phyloP scores from a whole-genome alignment of 2,888 invertebrate species.

The Dynastes tityus region DNA sequence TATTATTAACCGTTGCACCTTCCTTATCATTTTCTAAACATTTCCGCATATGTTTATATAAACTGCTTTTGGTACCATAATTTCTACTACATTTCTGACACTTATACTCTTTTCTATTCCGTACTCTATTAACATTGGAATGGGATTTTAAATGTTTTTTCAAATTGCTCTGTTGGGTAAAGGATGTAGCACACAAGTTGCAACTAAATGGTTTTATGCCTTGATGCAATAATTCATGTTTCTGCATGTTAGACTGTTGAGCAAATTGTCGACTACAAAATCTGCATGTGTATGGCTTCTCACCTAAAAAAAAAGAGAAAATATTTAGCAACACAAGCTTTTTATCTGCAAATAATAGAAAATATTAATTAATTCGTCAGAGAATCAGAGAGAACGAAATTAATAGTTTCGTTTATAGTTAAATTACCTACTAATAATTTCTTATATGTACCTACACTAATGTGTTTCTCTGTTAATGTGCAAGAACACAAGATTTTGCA shows the following conservation, averaged over 20 bases:
- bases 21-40: constrained; percentile 12
- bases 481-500: too few relatives aligned
- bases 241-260: constrained; percentile 56
- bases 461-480: too few relatives aligned
- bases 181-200: constrained; percentile 53
- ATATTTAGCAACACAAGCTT: background rate
- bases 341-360: too few relatives aligned
- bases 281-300: constrained; percentile 55
- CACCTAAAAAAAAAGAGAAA: constrained; percentile 53
- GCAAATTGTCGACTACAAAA: constrained; percentile 56
- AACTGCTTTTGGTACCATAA: constrained; percentile 31
- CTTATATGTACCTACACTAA: too few relatives aligned
- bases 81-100: constrained; percentile 32
- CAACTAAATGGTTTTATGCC: constrained; percentile 56
- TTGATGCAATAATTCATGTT: constrained; percentile 56
- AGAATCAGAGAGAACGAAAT: too few relatives aligned
- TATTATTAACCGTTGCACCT: background rate
- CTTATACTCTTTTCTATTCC: constrained; percentile 1
- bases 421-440: too few relatives aligned
- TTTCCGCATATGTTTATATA: constrained; percentile 47
- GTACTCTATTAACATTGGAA: constrained; percentile 22
- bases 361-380: too few relatives aligned
- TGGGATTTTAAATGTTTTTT: constrained; percentile 56
- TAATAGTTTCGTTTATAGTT: too few relatives aligned
- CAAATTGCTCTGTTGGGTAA: constrained; percentile 56